Base-by-base conservation (phyloP, 92 coral and sea anemone genomes). In the Desmophyllum pertusum region DNA sequence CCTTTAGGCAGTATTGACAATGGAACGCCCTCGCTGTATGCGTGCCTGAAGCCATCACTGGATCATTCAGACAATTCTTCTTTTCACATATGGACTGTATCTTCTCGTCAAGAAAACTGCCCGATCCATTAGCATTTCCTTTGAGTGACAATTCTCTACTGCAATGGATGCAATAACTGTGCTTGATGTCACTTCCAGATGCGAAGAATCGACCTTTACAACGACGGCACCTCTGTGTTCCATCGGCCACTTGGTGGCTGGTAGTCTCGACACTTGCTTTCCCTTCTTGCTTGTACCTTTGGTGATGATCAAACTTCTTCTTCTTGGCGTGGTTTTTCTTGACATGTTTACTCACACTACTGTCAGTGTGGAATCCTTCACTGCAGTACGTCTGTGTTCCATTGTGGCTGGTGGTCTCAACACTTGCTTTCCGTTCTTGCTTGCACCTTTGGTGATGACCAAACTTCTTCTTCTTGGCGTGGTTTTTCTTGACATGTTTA, bases 1-100 rank as follows among this genome's bases (percentile, higher is more conserved):
- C 84, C 76, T 80, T 80, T 38, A 29, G 75, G 65, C 84, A 80
- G 42, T 80, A 80, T 36, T 37, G 62, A 37, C 84, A 80, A 7
- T n/a, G n/a, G n/a, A 80, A 66, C 35, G 75, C 76, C 64, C 50
- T 66, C 50, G 7, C 84, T 46, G 50, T 21, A 4, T 36, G 6
- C 80, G 17, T 51, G 30, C 30, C 19, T 76, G 61, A 31, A 33
- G 21, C 62, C 30, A 11, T 11, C 17, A 10, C 7, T 10, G 30
- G 19, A 65, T 4, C 3, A 14, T 37, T 31, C 21, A 45, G 48
- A n/a, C 48, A 15, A 42, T 14, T 13, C 40, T 7, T 38, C 70
- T 9, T 33, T 55, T 78, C 8, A 23, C 25, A 4, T 21, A 55
- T 2, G 65, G 15, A 59, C 2, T 59, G 65, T 3, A 6, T 4